Evolutionary conservation across 1,140 invertebrate species (phyloP).

Genomic region (Calycopis cecrops): DNA sequence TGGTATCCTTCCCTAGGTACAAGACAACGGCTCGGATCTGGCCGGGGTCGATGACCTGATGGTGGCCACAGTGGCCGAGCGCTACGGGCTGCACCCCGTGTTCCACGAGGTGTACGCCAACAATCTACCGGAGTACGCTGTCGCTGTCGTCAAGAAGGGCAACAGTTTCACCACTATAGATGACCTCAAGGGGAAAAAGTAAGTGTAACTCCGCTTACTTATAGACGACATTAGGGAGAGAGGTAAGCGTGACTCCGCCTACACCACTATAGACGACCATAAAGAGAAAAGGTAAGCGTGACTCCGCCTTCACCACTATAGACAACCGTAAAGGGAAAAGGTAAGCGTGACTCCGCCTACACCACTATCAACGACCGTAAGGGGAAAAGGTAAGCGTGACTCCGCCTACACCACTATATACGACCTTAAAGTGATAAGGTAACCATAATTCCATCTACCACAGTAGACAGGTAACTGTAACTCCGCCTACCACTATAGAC

Average conservation of each 20-base stretch:
- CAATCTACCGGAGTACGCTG: conserved; percentile 58
- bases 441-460: conserved; percentile 45
- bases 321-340: conserved; percentile 57
- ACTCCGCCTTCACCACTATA: conserved; percentile 40
- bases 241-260: conserved; percentile 46
- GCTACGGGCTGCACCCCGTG: conserved; percentile 57
- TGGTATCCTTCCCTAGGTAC: conserved; percentile 31
- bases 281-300: too few relatives aligned
- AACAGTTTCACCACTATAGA: conserved; percentile 44
- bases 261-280: too few relatives aligned
- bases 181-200: conserved; percentile 58
- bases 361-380: too few relatives aligned
- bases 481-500: conserved; percentile 42
- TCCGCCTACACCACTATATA: too few relatives aligned
- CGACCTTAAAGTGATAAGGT: too few relatives aligned
- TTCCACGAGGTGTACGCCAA: conserved; percentile 61
- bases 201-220: conserved; percentile 14
- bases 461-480: too few relatives aligned
- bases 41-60: conserved; percentile 51
- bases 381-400: too few relatives aligned
- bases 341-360: conserved; percentile 34
- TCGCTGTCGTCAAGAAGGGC: conserved; percentile 61
- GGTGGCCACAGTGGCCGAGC: conserved; percentile 46
- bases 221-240: too few relatives aligned
- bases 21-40: conserved; percentile 59